Evolutionary conservation across 2,113 vertebrate species (phyloP), one percentile per base, ranked within the genome.

Genomic region (Vireo altiloquus): DNA sequence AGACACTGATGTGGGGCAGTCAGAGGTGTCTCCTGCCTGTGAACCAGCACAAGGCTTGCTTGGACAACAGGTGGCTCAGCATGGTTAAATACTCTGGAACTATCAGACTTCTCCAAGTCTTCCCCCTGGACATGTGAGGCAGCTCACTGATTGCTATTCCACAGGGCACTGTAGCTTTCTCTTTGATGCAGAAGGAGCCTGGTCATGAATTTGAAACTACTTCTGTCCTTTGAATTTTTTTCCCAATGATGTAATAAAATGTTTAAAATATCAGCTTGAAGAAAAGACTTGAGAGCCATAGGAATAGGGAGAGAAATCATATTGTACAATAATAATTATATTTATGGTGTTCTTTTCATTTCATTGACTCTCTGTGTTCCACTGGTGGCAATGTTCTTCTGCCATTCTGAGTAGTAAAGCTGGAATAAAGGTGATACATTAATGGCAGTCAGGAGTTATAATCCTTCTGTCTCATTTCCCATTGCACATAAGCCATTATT

Each of bases 31-130:
- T 52, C 46, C 68, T 33, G 47, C 37, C 68, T 60, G 35, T 7
- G 59, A 35, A 2, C 4, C 11, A 56, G 0, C 33, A 5, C 46
- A 4, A 9, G n/a, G 20, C 30, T 42, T 5, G 1, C 1, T 2
- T 28, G 40, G 63, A 39, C 53, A 77, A 3, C 31, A 72, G 50
- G 37, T 21, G 52, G 46, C 25, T 40, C n/a, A 42, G 54, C 35
- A 1, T 3, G n/a, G 33, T 13, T 13, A 24, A 49, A 11, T 52
- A 82, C 75, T 79, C 52, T 52, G 65, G 35, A 88, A 7, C 11
- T 2, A 0, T 21, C 21, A 17, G 22, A 2, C 40, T 69, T 57
- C 49, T 52, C 17, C 19, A 22, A 1, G 44, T 24, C 46, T 78
- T 44, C 63, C 50, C 46, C 14, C 2, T 16, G 47, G 60, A 11